Evolutionary conservation across 2,797 vertebrate genomes (phyloP).

Genomic region (Manis pentadactyla): DNA sequence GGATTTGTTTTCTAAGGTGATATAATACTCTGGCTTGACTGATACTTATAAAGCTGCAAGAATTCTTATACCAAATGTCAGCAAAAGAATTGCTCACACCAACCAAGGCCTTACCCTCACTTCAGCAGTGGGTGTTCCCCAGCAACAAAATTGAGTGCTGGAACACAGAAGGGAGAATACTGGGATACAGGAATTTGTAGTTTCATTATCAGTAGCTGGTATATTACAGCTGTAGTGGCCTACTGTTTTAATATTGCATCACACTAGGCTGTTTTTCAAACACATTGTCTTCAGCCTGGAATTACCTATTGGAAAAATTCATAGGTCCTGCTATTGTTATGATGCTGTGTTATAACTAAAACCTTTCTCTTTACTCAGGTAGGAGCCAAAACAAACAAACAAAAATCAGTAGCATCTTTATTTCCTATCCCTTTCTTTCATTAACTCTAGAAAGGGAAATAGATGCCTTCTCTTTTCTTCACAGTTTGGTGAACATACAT

Average conservation of each 20-base stretch:
- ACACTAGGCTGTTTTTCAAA: constrained; percentile 77
- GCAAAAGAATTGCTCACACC: not conserved
- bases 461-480: not conserved
- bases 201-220: constrained; percentile 83
- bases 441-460: constrained; percentile 47
- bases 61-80: constrained; percentile 70
- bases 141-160: constrained; percentile 80
- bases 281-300: constrained; percentile 65
- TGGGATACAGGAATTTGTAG: constrained; percentile 73
- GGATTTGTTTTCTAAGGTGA: constrained; percentile 73
- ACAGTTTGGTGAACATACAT: not conserved
- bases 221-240: constrained; percentile 70
- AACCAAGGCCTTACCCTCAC: constrained; percentile 52
- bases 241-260: constrained; percentile 86
- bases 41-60: constrained; percentile 66
- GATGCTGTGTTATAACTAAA: constrained; percentile 79
- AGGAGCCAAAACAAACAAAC: constrained; percentile 67
- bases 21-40: constrained; percentile 55
- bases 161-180: constrained; percentile 49
- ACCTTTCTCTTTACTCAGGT: constrained; percentile 77
- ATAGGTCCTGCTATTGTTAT: constrained; percentile 77
- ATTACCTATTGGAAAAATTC: constrained; percentile 84
- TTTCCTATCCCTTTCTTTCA: constrained; percentile 31
- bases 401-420: constrained; percentile 59
- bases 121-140: constrained; percentile 73